These are phyloP conservation scores for Hydrolagus affinis DNA, from an alignment of 2,113 vertebrate genomes.

Conservation along the genomic window DNA sequence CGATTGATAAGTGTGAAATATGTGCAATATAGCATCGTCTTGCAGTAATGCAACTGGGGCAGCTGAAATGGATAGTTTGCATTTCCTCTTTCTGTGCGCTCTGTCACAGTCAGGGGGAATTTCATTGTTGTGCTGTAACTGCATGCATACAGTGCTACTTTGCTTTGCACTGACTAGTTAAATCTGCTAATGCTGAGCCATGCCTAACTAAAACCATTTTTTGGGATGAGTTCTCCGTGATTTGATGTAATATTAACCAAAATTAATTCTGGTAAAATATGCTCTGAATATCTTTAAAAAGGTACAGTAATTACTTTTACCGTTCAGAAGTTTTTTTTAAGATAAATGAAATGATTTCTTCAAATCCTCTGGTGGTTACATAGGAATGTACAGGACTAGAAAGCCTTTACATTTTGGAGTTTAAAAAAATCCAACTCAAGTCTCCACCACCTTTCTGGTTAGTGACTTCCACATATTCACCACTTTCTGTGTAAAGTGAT, in stretches of 20 bases:
- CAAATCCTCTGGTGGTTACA: background rate
- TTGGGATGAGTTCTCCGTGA: background rate
- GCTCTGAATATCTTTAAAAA: background rate
- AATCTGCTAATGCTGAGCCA: background rate
- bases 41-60: background rate
- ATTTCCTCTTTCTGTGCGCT: background rate
- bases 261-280: background rate
- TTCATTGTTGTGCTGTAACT: background rate
- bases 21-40: background rate
- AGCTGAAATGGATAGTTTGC: background rate
- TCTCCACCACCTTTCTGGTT: no score
- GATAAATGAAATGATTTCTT: background rate
- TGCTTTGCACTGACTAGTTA: background rate
- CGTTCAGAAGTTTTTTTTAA: background rate
- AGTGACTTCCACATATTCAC: no score
- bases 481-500: no score
- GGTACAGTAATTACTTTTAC: background rate
- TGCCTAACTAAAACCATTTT: background rate
- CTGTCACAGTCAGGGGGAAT: background rate
- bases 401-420: no score
- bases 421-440: no score
- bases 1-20: background rate
- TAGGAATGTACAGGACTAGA: no score
- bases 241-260: background rate
- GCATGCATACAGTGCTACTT: background rate